phyloP scores from a whole-genome alignment of 2,113 vertebrate species.

The Terrapene triunguis region DNA sequence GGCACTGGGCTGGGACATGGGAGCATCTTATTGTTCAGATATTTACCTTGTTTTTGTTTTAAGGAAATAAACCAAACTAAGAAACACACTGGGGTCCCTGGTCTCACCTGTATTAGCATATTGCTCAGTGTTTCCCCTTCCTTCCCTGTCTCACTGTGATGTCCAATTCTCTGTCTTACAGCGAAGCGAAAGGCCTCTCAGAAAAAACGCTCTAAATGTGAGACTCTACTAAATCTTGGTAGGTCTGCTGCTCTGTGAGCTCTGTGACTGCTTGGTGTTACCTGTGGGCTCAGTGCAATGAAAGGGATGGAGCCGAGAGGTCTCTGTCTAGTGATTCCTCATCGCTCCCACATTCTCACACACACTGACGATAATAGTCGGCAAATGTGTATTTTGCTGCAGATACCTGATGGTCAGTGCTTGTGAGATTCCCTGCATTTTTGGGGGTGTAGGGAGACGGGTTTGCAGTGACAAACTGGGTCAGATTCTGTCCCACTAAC shows the following conservation, averaged over 20 bases:
- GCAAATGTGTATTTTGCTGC: not conserved
- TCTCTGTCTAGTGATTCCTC: not conserved
- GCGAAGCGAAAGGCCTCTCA: not conserved
- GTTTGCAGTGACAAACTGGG: not conserved
- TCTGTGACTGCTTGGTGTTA: not conserved
- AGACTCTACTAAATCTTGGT: not conserved
- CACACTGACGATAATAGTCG: not conserved
- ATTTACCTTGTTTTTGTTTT: not conserved
- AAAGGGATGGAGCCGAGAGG: accelerated
- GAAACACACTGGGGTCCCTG: not conserved
- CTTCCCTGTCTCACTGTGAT: not conserved
- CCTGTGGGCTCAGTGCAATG: not conserved
- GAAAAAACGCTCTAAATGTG: not conserved
- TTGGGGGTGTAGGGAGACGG: no score
- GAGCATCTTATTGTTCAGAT: not conserved
- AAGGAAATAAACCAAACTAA: not conserved
- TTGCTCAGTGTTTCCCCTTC: not conserved
- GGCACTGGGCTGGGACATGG: not conserved
- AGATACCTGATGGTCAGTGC: not conserved
- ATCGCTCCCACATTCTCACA: no score
- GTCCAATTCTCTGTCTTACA: not conserved
- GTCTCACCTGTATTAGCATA: not conserved
- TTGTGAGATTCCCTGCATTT: not conserved
- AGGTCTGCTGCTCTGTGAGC: not conserved
- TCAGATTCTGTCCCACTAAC: not conserved